A percentile compares a stretch with the other conserved stretches of the same genome.
phyloP scores from a whole-genome alignment of 2,797 vertebrate species.

The Tapera naevia region DNA sequence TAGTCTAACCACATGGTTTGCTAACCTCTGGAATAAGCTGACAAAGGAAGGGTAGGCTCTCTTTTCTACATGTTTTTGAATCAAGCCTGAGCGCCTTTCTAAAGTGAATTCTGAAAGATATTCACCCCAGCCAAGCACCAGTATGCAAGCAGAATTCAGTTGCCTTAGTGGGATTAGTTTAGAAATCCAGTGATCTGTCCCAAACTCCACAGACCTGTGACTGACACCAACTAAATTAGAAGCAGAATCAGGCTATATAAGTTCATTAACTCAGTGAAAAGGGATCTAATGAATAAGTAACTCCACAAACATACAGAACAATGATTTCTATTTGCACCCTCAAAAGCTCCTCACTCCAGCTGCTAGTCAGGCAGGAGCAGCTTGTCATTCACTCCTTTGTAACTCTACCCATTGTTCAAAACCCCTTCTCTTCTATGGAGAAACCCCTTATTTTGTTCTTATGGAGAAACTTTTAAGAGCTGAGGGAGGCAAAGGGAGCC shows the following conservation, averaged over 20 bases:
- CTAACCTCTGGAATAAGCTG: not conserved
- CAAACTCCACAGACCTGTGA: not conserved
- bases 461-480: conserved; percentile 1
- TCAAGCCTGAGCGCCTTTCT: not conserved
- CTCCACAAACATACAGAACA: conserved; percentile 48
- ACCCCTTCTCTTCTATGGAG: conserved; percentile 28
- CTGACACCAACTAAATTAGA: conserved; percentile 40
- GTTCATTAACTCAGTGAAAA: conserved; percentile 71
- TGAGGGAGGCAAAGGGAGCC: not conserved
- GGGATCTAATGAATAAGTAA: conserved; percentile 66
- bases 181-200: conserved; percentile 27
- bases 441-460: conserved; percentile 44
- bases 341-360: conserved; percentile 52
- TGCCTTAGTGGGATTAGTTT: conserved; percentile 11
- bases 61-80: not conserved
- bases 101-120: not conserved
- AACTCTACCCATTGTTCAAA: conserved; percentile 40
- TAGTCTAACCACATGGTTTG: not conserved
- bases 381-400: conserved; percentile 59
- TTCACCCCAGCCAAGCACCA: not conserved
- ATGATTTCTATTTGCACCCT: conserved; percentile 46
- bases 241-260: conserved; percentile 48
- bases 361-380: conserved; percentile 46
- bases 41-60: not conserved
- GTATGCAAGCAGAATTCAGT: not conserved